A percentile compares a stretch with the other conserved stretches of the same genome.
phyloP scores from a whole-genome alignment of 1,140 invertebrate species.

The Caenorhabditis remanei region DNA sequence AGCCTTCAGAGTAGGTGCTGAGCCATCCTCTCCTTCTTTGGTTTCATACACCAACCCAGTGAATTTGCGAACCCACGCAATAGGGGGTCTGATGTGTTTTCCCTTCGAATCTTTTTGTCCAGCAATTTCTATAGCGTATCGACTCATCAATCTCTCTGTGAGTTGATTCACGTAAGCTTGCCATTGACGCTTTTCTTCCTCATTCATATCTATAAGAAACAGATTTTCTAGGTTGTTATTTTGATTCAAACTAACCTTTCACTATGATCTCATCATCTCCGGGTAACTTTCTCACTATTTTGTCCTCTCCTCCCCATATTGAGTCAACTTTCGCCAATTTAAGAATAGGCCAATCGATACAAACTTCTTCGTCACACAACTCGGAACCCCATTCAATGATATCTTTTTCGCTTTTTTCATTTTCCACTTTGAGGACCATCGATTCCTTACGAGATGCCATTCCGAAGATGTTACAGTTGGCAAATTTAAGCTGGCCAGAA shows the following conservation, averaged over 20 bases:
- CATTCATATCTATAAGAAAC: background rate
- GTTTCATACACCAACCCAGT: constrained; percentile 10
- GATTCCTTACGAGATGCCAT: constrained; percentile 85
- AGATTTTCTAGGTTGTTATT: no score
- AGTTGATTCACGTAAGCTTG: background rate
- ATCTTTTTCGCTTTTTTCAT: constrained; percentile 76
- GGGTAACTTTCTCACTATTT: background rate
- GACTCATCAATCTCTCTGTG: background rate
- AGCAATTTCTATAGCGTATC: background rate
- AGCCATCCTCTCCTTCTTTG: background rate
- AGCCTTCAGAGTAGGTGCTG: background rate
- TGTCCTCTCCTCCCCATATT: constrained; percentile 38
- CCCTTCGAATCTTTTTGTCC: constrained; percentile 19
- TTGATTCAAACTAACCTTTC: background rate
- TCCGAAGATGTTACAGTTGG: constrained; percentile 89
- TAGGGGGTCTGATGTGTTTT: background rate
- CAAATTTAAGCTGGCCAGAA: constrained; percentile 80
- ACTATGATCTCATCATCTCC: constrained; percentile 31
- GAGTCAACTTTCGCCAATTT: constrained; percentile 79
- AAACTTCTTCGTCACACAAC: constrained; percentile 84
- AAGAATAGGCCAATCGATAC: constrained; percentile 90
- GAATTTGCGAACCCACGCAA: constrained; percentile 36
- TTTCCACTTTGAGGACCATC: constrained; percentile 84
- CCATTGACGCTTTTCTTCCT: constrained; percentile 33
- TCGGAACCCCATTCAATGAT: constrained; percentile 78